Base-by-base conservation (phyloP, 2,797 vertebrate species). In the Eleutherodactylus coqui region DNA sequence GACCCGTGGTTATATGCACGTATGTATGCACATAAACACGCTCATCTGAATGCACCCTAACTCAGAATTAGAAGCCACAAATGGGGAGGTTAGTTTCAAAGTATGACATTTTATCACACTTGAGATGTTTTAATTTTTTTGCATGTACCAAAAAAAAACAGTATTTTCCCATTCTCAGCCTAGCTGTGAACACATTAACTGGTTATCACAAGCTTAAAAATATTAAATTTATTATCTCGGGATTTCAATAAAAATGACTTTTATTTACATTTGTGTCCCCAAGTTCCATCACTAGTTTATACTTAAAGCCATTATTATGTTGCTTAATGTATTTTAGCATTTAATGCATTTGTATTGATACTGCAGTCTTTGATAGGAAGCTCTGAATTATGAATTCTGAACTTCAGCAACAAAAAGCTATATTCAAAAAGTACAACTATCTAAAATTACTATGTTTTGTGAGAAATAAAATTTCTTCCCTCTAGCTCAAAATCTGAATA, bases 361-460 rank as follows among this genome's bases (percentile, higher is more conserved):
- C 29, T 13, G 49, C 17, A 67, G 69, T 41, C 29, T 67, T 76
- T 82, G 55, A 86, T 51, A 64, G 60, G 24, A 45, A 76, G 60
- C 17, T 69, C 41, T 21, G 36, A 75, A 76, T 70, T 70, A 69
- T 75, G 55, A 73, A 72, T 85, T 73, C 19, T 75, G 27, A 82
- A 67, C 70, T 82, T 62, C 34, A 51, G 41, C 53, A 55, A 75
- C 41, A 81, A 58, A 24, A 45, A 43, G 45, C 32, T 49, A 53
- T 69, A 75, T 76, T 49, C 51, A 85, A 67, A 79, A 72, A 81
- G 24, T 51, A 49, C 45, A 67, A 81, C 69, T 81, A 86, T 86
- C 55, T 86, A 75, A 76, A 69, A 51, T 82, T n/a, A 69, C 60
- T 67, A 55, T 47, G 82, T 76, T 79, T 82, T 82, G 47, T n/a